A percentile compares a stretch with the other conserved stretches of the same genome.
Evolutionary conservation across 2,888 invertebrate genomes (phyloP).

Genomic region (Octodonta nipae): DNA sequence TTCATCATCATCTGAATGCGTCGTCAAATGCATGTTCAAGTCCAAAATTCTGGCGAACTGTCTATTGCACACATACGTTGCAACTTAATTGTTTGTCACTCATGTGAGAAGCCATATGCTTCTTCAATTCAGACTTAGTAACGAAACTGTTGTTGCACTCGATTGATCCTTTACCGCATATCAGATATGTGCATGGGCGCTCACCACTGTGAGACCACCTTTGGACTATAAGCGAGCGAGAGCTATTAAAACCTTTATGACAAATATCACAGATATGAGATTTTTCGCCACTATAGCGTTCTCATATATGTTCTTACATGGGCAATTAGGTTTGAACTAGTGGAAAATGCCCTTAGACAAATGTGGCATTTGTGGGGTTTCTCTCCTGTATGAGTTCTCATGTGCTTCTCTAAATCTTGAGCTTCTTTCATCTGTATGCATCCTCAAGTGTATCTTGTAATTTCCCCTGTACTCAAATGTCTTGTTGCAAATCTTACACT

Average conservation of each 20-base stretch:
- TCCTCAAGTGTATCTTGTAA: constrained; percentile 34
- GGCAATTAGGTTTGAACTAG: constrained; percentile 37
- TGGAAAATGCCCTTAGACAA: constrained; percentile 36
- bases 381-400: constrained; percentile 37
- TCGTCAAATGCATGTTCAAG: constrained; percentile 9
- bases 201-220: constrained; percentile 33
- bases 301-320: constrained; percentile 36
- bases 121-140: constrained; percentile 6
- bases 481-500: constrained; percentile 34
- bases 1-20: constrained; percentile 7
- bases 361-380: constrained; percentile 35
- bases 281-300: constrained; percentile 37
- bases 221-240: constrained; percentile 33
- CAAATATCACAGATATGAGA: constrained; percentile 36
- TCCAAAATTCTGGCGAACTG: constrained; percentile 7
- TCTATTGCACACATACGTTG: constrained; percentile 9
- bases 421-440: constrained; percentile 36
- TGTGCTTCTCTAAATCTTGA: constrained; percentile 37
- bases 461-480: constrained; percentile 36
- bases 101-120: constrained; percentile 5
- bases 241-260: constrained; percentile 35
- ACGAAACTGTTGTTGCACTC: constrained; percentile 6
- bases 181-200: constrained; percentile 31
- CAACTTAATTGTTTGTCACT: constrained; percentile 10
- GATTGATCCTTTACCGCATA: constrained; percentile 26